Evolutionary conservation across 2,113 vertebrate species (phyloP).

Genomic region (Paracanthobrama guichenoti): DNA sequence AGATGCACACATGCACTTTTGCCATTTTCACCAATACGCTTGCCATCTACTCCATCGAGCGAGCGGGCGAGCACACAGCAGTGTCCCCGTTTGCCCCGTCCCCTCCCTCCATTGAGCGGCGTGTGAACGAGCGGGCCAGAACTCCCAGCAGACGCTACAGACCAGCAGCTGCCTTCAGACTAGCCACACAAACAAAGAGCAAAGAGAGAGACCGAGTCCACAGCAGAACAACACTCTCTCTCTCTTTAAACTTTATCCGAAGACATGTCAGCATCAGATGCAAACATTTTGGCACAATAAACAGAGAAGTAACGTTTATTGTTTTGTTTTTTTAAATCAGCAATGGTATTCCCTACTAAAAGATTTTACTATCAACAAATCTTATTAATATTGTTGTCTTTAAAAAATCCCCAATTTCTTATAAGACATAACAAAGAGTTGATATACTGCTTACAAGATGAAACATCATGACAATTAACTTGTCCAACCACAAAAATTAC

Average conservation of each 20-base stretch:
- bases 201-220: constrained; percentile 41
- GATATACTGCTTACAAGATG: not conserved
- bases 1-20: constrained; percentile 13
- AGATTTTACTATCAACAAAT: not conserved
- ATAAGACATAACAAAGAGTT: not conserved
- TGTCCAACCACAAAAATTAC: not conserved
- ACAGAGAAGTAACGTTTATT: not conserved
- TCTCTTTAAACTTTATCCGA: constrained; percentile 21
- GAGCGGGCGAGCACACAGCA: not conserved
- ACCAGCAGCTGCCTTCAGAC: constrained; percentile 87
- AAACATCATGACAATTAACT: not conserved
- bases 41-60: not conserved
- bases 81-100: constrained; percentile 18
- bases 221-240: constrained; percentile 27
- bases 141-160: constrained; percentile 86
- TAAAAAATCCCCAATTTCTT: not conserved
- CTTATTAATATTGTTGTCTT: not conserved
- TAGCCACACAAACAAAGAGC: constrained; percentile 81
- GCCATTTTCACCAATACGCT: constrained; percentile 15
- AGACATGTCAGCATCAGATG: not conserved
- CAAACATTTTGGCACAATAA: not conserved
- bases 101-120: constrained; percentile 66
- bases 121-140: constrained; percentile 80
- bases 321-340: not conserved
- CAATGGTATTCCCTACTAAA: not conserved